A percentile compares a stretch with the other conserved stretches of the same genome.
Conservation (phyloP, 2,888 invertebrate genomes). For the Ormyrus nitidulus region DNA sequence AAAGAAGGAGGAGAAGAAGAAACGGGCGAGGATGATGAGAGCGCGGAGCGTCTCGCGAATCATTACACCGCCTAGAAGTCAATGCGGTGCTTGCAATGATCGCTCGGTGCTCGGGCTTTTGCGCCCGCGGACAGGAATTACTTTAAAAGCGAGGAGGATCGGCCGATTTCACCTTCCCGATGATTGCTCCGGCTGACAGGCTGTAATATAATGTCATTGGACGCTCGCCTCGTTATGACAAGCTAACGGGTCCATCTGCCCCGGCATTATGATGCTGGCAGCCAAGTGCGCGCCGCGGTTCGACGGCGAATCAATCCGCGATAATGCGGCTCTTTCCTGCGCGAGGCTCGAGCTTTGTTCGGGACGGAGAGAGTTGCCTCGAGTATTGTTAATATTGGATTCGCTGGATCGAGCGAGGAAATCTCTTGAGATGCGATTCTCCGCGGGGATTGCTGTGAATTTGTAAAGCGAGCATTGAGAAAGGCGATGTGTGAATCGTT, state of each 20-base stretch:
- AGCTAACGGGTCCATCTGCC: conserved; percentile 40
- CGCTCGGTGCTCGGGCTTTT: neutral
- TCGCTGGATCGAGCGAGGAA: no score
- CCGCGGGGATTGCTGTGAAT: no score
- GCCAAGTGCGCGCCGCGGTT: no score
- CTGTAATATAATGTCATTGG: conserved; percentile 52
- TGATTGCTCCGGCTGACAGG: conserved; percentile 46
- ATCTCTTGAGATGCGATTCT: no score
- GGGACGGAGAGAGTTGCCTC: no score
- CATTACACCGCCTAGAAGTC: conserved; percentile 45
- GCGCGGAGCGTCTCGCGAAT: conserved; percentile 20
- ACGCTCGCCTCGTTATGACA: conserved; percentile 39
- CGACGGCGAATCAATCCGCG: no score
- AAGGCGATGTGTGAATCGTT: no score
- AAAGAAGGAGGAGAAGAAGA: neutral
- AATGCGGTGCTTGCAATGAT: conserved; percentile 11
- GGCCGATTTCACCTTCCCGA: conserved; percentile 39
- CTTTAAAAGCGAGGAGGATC: conserved; percentile 47
- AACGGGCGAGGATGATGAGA: conserved; percentile 20
- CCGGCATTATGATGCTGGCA: neutral
- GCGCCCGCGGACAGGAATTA: conserved; percentile 50
- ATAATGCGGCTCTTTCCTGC: no score
- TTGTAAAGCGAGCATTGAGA: no score
- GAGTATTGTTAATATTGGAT: no score
- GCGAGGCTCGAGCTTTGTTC: no score